Base-by-base conservation (phyloP, 2,888 invertebrate genomes). In the Caenorhabditis uteleia region DNA sequence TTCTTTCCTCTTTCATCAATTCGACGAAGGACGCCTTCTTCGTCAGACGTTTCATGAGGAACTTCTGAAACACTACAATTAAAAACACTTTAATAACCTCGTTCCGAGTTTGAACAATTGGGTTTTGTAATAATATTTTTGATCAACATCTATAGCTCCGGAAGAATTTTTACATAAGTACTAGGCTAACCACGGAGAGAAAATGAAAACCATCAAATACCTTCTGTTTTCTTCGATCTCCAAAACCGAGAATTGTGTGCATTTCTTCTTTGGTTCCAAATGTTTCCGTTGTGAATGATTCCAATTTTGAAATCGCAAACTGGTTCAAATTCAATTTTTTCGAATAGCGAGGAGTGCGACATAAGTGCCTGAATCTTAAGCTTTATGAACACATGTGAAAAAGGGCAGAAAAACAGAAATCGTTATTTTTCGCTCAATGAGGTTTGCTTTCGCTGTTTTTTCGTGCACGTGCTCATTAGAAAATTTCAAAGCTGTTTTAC, bases 271-370 rank as follows among this genome's bases (percentile, higher is more conserved):
- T 64, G 57, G 25, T 44, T 57, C 64, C 64, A 64, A 23, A 64
- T 64, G 25, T 48, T 36, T 2, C 53, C 47, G 45, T 64, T 64
- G 51, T 64, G 64, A 3, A 64, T 14, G 42, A 64, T 64, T 23
- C 64, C 64, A 14, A 64, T 57, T 57, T 64, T 64, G 34, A 64
- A 64, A 31, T 64, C 64, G 21, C 64, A 64, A 12, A 64, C 64
- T 2, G 64, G 64, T 34, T 57, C 53, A 39, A 56, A 64, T 29
- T 64, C 57, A n/a, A 64, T 38, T 2, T 21, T 25, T 40, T 50
- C 50, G 18, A 64, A 64, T 2, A 56, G 47, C 4, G 43, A 62
- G 2, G n/a, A 46, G 23, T 62, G 42, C 4, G 56, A 40, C 8
- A 40, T 39, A 3, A 62, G 55, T 5, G 56, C 48, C 62, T 62